Percentiles rank a stretch among this genome's conserved stretches.
Evolutionary conservation across 2,113 vertebrate species (phyloP).

Genomic region (Progne subis): DNA sequence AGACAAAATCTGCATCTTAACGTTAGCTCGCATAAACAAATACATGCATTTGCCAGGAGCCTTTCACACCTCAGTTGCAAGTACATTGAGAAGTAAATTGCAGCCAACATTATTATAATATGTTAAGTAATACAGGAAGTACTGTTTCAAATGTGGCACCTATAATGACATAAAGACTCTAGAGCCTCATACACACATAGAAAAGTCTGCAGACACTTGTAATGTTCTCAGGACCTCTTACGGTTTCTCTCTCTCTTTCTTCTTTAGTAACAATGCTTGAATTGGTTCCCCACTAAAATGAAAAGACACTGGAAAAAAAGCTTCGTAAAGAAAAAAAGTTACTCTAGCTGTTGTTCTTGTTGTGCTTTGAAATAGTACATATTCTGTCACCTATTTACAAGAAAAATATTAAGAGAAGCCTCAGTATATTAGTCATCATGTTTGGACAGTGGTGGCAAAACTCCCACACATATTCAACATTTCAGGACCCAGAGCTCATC

Average conservation of each 20-base stretch:
- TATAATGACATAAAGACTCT: neutral
- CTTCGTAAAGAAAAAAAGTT: neutral
- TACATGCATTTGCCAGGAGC: neutral
- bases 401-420: neutral
- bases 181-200: neutral
- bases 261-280: neutral
- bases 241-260: neutral
- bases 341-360: neutral
- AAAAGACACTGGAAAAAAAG: neutral
- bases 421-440: neutral
- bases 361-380: neutral
- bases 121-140: neutral
- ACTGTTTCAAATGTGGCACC: neutral
- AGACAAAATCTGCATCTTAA: neutral
- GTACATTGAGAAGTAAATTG: neutral
- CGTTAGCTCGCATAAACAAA: neutral
- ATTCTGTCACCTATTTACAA: neutral
- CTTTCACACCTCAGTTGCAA: neutral
- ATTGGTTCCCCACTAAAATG: neutral
- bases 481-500: neutral
- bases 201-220: neutral
- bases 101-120: neutral
- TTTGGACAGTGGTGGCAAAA: neutral
- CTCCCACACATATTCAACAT: neutral
- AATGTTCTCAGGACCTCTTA: neutral